A percentile compares a stretch with the other conserved stretches of the same genome.
Conservation (phyloP, 2,797 vertebrate species). For the Lophotriccus pileatus region DNA sequence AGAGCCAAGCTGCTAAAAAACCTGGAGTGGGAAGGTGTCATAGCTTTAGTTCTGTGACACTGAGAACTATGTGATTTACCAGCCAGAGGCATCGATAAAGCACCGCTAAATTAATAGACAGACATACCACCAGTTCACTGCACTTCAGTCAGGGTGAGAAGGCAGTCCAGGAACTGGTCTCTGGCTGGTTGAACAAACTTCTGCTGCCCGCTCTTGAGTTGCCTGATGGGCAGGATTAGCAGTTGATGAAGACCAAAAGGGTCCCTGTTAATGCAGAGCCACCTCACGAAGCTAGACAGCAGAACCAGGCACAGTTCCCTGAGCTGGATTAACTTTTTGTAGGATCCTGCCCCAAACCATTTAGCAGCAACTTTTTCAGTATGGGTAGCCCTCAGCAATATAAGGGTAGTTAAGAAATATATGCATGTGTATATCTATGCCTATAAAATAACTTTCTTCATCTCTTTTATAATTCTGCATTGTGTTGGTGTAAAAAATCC, state of each 20-base stretch:
- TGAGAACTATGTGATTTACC: neutral
- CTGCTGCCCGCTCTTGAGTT: neutral
- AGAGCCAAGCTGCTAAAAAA: neutral
- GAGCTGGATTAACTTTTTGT: neutral
- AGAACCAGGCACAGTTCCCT: neutral
- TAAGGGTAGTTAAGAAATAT: neutral
- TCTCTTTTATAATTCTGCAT: neutral
- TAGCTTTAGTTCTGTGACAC: neutral
- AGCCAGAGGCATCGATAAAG: neutral
- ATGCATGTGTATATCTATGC: neutral
- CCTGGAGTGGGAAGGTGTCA: neutral
- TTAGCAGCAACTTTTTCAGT: neutral
- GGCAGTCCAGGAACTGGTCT: neutral
- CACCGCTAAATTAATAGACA: fast-evolving
- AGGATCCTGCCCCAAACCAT: neutral
- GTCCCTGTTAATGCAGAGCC: neutral
- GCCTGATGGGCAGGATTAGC: neutral
- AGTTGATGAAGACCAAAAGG: neutral
- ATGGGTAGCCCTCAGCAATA: neutral
- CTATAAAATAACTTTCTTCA: neutral
- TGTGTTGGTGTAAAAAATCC: neutral
- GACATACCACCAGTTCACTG: fast-evolving
- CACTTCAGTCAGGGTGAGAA: neutral
- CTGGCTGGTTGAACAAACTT: neutral
- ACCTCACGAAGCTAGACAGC: fast-evolving